Base-by-base conservation (phyloP, 2,113 vertebrate species). In the Elachura formosa region DNA sequence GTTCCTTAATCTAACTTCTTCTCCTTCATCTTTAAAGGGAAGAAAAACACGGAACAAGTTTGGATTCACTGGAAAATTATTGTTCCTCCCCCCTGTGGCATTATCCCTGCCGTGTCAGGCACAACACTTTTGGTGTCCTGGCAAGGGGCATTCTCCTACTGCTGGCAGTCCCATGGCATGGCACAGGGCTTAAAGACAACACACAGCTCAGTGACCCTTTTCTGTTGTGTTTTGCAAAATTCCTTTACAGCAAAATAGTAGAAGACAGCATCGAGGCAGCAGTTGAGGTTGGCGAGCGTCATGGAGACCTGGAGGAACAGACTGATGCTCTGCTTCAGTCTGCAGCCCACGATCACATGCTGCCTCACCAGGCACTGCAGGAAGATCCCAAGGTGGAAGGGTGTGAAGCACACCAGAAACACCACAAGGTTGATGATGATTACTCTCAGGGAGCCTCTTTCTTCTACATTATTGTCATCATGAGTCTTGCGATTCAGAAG, bases 341-440 rank as follows among this genome's bases (percentile, higher is more conserved):
- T 8, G 72, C 99, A 99, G 83, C 98, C 96, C 33, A 45, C 12
- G 34, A 99, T 98, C 15, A 97, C 38, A 0, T 24, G 17, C 2
- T 97, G 98, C 69, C 95, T 98, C n/a, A 99, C 99, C 96, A 99
- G 97, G 95, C 98, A 99, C 97, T 99, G 99, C 59, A 99, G 96
- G 48, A 98, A 96, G 84, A 99, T 98, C 0, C 87, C 98, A 8
- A 99, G 45, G 95, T 99, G 99, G n/a, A 98, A 95, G 0, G 99
- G 99, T 2, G 98, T 98, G 89, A 99, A 99, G 26, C 99, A 99
- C 71, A 98, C 69, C 84, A 99, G 94, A 52, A 99, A 99, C 58
- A 98, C 98, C 7, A 97, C 92, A 5, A 99, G 94, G 73, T 98
- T 98, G 94, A 98, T 98, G 38, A 97, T 95, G 26, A 99, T 98